Conservation (phyloP, 2,113 vertebrate species). For the Eublepharis macularius region DNA sequence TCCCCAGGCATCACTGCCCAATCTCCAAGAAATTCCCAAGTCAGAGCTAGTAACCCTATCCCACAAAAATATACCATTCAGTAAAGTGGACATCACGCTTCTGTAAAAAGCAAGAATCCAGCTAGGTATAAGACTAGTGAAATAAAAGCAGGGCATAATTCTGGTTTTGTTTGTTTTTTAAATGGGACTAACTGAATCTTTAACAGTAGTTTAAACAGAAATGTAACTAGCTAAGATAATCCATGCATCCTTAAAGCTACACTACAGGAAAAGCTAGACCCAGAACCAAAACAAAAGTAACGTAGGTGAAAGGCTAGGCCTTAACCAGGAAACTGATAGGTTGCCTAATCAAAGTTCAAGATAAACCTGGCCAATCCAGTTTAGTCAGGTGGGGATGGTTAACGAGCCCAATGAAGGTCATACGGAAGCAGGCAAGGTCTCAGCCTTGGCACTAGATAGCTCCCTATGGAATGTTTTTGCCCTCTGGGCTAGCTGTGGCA, state of each 20-base stretch:
- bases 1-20: no score
- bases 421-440: not conserved
- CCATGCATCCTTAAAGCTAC: no score
- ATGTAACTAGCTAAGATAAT: not conserved
- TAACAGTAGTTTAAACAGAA: not conserved
- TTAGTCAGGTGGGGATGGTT: slow-evolving; percentile 15
- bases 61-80: not conserved
- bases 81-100: not conserved
- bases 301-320: not conserved
- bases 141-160: not conserved
- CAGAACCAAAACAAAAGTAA: not conserved
- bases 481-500: not conserved
- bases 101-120: not conserved
- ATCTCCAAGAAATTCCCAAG: no score
- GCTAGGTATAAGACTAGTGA: not conserved
- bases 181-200: not conserved
- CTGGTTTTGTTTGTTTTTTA: not conserved
- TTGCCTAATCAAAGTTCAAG: slow-evolving; percentile 1
- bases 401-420: slow-evolving; percentile 17
- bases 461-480: not conserved
- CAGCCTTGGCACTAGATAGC: not conserved
- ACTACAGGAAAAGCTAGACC: not conserved
- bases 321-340: not conserved
- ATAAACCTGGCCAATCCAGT: slow-evolving; percentile 7
- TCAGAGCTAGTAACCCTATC: no score